A percentile compares a stretch with the other conserved stretches of the same genome.
These are phyloP conservation scores for Cyclopterus lumpus DNA, from an alignment of 2,797 vertebrate species.

Conservation along the genomic window DNA sequence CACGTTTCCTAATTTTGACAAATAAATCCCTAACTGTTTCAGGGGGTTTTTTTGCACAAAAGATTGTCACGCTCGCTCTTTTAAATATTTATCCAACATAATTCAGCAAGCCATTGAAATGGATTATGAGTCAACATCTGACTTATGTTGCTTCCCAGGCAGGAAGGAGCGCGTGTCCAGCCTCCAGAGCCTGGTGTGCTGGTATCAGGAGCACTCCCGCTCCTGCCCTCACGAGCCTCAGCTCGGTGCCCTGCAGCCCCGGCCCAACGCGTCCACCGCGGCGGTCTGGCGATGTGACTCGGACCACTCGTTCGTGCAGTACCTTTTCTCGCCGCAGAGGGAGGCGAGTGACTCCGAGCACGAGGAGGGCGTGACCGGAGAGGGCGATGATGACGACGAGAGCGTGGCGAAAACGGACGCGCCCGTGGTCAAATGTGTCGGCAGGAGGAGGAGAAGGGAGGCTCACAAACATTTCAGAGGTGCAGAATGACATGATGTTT, in stretches of 20 bases:
- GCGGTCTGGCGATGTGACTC: constrained; percentile 91
- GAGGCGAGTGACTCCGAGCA: constrained; percentile 84
- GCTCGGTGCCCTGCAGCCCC: constrained; percentile 85
- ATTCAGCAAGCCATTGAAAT: no score
- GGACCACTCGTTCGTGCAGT: constrained; percentile 90
- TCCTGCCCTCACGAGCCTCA: constrained; percentile 90
- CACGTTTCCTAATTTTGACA: no score
- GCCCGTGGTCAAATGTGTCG: constrained; percentile 18
- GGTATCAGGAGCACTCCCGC: constrained; percentile 91
- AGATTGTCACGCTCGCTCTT: no score
- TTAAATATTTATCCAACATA: no score
- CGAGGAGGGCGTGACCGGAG: constrained; percentile 68
- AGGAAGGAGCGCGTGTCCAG: constrained; percentile 84
- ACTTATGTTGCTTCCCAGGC: constrained; percentile 59
- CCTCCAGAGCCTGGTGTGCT: constrained; percentile 88
- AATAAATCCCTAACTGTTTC: no score
- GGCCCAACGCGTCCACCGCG: constrained; percentile 83
- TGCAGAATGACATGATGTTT: constrained; percentile 24
- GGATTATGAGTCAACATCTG: not conserved
- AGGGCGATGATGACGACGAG: constrained; percentile 12
- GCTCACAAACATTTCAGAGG: constrained; percentile 63
- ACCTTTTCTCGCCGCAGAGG: constrained; percentile 85
- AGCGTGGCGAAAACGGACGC: not conserved
- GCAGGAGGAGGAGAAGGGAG: constrained; percentile 57
- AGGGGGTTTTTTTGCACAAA: no score